Evolutionary conservation across 2,113 vertebrate species (phyloP).

Genomic region (Oncorhynchus masou): DNA sequence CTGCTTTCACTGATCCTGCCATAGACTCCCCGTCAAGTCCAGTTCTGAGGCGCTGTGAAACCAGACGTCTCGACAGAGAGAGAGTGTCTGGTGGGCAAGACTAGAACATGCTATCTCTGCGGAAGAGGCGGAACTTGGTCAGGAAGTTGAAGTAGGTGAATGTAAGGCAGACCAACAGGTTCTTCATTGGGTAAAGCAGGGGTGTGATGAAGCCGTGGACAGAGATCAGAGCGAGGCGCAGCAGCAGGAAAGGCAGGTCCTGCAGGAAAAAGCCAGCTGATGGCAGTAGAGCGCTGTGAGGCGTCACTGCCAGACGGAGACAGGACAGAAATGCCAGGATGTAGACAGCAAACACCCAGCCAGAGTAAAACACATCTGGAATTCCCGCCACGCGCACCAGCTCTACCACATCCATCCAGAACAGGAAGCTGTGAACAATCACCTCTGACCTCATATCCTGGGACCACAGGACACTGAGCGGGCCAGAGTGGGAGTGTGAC

Average conservation of each 20-base stretch:
- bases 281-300: constrained; percentile 65
- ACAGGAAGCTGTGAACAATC: constrained; percentile 70
- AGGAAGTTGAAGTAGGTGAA: constrained; percentile 78
- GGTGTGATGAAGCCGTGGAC: constrained; percentile 74
- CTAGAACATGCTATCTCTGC: constrained; percentile 64
- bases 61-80: too few species aligned
- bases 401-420: constrained; percentile 81
- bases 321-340: constrained; percentile 75
- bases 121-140: constrained; percentile 66
- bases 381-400: constrained; percentile 74
- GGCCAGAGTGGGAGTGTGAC: constrained; percentile 37
- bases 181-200: constrained; percentile 75
- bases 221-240: constrained; percentile 70
- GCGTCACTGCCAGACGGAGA: constrained; percentile 66
- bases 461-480: constrained; percentile 52
- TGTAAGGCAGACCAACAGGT: constrained; percentile 68
- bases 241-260: constrained; percentile 77
- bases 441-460: constrained; percentile 67
- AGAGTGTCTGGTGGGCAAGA: too few species aligned
- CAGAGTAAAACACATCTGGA: constrained; percentile 58
- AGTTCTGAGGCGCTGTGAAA: too few species aligned
- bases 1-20: too few species aligned
- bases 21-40: too few species aligned
- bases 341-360: constrained; percentile 78
- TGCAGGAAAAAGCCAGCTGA: constrained; percentile 69